Percentiles rank a stretch among this genome's conserved stretches.
These are phyloP conservation scores for Drosophila persimilis DNA, from an alignment of 1,140 invertebrate genomes.

Conservation along the genomic window DNA sequence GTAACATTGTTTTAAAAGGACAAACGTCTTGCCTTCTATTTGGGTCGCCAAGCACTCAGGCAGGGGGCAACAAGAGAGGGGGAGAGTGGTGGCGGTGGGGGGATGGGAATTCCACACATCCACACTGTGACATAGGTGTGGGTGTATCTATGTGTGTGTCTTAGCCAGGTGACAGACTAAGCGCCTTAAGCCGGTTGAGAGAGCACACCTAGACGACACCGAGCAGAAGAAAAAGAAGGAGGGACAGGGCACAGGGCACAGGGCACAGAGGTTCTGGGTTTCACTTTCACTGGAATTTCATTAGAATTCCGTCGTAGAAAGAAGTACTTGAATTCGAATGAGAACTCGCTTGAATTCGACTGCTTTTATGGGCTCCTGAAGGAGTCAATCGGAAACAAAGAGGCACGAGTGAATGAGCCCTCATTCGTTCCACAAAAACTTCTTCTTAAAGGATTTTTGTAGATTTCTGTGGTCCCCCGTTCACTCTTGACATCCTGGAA, in stretches of 20 bases:
- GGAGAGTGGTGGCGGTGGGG: neutral
- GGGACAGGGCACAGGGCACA: neutral
- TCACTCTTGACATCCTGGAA: slow-evolving; percentile 37
- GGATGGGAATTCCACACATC: slow-evolving; percentile 19
- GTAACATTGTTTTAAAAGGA: slow-evolving; percentile 66
- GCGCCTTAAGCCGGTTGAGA: slow-evolving; percentile 72
- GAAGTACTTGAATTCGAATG: too few relatives aligned
- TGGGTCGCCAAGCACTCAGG: slow-evolving; percentile 75
- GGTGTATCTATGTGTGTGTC: slow-evolving; percentile 29
- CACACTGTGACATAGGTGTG: neutral
- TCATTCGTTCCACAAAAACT: too few relatives aligned
- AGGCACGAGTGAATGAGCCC: too few relatives aligned
- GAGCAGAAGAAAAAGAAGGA: neutral
- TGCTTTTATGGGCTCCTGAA: too few relatives aligned
- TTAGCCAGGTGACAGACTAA: slow-evolving; percentile 76
- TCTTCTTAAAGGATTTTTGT: too few relatives aligned
- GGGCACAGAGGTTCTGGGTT: neutral
- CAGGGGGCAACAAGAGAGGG: slow-evolving; percentile 26
- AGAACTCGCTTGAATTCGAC: too few relatives aligned
- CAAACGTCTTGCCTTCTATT: slow-evolving; percentile 55
- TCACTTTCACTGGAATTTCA: too few relatives aligned
- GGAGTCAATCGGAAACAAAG: too few relatives aligned
- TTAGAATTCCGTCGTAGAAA: too few relatives aligned
- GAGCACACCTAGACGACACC: slow-evolving; percentile 23
- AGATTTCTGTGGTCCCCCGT: slow-evolving; percentile 2